Base-by-base conservation (phyloP, 1,140 invertebrate genomes). In the Antheraea mylitta region DNA sequence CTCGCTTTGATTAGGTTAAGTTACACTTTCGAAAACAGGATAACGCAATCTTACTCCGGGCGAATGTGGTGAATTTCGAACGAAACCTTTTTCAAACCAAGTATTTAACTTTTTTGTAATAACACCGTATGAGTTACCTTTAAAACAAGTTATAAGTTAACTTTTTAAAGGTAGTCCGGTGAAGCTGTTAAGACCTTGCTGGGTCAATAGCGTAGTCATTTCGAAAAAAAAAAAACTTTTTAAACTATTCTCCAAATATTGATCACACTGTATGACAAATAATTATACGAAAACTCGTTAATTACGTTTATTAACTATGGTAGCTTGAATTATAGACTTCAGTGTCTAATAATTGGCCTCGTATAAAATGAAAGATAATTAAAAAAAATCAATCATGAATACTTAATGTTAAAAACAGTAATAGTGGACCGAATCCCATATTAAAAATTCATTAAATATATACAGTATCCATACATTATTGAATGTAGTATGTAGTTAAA, bases 361-460 rank as follows among this genome's bases (percentile, higher is more conserved):
- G 53, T 53, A 13, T 53, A 53, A 16, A 2, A 13, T 53, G 45
- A 53, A 16, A n/a, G 13, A 13, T n/a, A 13, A n/a, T 53, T 65
- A 59, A 65, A 69, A n/a, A 64, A 59, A 69, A 58, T n/a, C 62
- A 8, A 10, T 65, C 58, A 48, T 69, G 18, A 64, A 60, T n/a
- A 22, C 16, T 65, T 69, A 65, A 69, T 69, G 58, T 65, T 69
- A 30, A 58, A 64, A 45, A 69, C 64, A 53, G 37, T n/a, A 42
- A 18, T 65, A 58, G 62, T 65, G 63, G 68, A 69, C 42, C 19
- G 58, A 48, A 10, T 69, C 36, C 53, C 68, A 64, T 69, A 62
- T 63, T 38, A 53, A 18, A 58, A 60, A 59, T 1, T 42, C 38
- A 42, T 53, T 53, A 53, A 53, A 13, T 53, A 16, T 2, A 53